Evolutionary conservation across 2,113 vertebrate genomes (phyloP).

Genomic region (Dicerorhinus sumatrensis): DNA sequence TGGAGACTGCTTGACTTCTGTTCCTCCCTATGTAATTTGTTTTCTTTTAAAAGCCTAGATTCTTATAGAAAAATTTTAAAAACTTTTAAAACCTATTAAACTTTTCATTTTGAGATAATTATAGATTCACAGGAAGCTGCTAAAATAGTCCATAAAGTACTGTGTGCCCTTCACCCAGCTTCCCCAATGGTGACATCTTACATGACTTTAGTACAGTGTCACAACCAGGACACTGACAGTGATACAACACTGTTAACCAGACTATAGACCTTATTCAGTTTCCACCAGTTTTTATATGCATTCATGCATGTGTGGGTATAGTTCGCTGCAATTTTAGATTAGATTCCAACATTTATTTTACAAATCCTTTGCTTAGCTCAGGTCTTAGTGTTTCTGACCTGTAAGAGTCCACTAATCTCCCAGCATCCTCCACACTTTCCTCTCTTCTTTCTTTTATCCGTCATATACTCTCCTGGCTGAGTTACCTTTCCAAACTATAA

Average conservation of each 20-base stretch:
- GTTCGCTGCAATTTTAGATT: neutral
- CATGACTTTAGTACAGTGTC: rapidly evolving
- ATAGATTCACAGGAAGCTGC: neutral
- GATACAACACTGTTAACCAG: too few relatives aligned
- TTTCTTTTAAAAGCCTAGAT: neutral
- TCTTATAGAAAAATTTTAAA: neutral
- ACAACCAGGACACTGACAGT: neutral
- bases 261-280: neutral
- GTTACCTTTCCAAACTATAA: neutral
- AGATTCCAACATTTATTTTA: neutral
- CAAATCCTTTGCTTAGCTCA: neutral
- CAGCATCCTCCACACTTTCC: neutral
- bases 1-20: neutral
- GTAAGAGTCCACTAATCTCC: neutral
- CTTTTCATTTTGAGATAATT: neutral
- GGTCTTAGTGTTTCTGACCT: neutral
- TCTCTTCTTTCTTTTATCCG: neutral
- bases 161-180: rapidly evolving
- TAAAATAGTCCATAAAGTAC: neutral
- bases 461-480: neutral
- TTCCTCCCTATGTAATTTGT: neutral
- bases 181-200: neutral
- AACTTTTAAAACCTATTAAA: neutral
- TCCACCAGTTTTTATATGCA: neutral
- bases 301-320: too few relatives aligned